Evolutionary conservation across 2,797 vertebrate species (phyloP).

Genomic region (Monodelphis domestica): DNA sequence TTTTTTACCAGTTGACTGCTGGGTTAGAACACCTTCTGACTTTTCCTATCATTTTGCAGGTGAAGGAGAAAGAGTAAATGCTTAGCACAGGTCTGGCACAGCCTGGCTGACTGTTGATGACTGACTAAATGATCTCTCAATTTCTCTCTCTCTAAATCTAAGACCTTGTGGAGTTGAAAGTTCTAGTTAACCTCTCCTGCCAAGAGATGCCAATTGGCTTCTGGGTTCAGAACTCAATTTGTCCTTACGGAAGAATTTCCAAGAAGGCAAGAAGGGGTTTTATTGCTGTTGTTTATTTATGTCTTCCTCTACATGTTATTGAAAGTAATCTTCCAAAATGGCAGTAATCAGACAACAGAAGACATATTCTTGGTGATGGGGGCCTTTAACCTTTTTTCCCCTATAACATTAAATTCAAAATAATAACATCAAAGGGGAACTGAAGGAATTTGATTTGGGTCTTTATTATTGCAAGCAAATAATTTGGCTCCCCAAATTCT

Average conservation of each 20-base stretch:
- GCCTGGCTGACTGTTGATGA: background rate
- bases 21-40: too few relatives aligned
- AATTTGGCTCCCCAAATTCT: slow-evolving; percentile 58
- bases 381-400: slow-evolving; percentile 13
- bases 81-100: too few relatives aligned
- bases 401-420: slow-evolving; percentile 42
- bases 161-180: slow-evolving; percentile 20
- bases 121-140: background rate
- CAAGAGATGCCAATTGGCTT: slow-evolving; percentile 32
- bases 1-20: too few relatives aligned
- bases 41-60: background rate
- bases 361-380: slow-evolving; percentile 46
- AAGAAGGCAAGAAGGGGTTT: background rate
- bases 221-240: slow-evolving; percentile 44
- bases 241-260: slow-evolving; percentile 55
- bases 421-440: slow-evolving; percentile 49
- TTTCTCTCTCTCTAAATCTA: background rate
- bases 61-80: background rate
- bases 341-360: slow-evolving; percentile 54
- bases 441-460: slow-evolving; percentile 32
- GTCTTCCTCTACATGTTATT: slow-evolving; percentile 68
- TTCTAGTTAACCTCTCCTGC: background rate
- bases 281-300: slow-evolving; percentile 71
- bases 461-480: slow-evolving; percentile 36
- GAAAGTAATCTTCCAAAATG: slow-evolving; percentile 49